Evolutionary conservation across 2,797 vertebrate species (phyloP), one percentile per base, ranked within the genome.

Genomic region (Tragopan temminckii): DNA sequence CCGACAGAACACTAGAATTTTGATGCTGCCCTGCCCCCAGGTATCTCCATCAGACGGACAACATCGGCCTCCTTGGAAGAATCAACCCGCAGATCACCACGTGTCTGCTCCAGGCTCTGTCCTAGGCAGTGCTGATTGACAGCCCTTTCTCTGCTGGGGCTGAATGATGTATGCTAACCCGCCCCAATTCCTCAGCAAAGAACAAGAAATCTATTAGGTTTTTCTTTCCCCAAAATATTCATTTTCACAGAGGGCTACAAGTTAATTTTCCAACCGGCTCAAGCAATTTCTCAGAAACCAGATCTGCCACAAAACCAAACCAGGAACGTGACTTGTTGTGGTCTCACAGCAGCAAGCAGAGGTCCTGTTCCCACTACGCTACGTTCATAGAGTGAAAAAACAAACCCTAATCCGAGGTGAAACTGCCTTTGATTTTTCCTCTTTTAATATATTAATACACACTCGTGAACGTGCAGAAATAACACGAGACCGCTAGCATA

Each of bases 101-200:
- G 8, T 14, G 31, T 45, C 48, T 1, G 1, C 6, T 33, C 11
- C 15, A 52, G 59, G 7, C 33, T n/a, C 61, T 80, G 11, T 40
- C 38, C 63, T 66, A 69, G 43, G 10, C n/a, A 27, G 0, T 24
- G 43, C 20, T 14, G 15, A 42, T 8, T 19, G 33, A 46, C 25
- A 58, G 16, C 7, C 52, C 9, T 1, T 63, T 52, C 12, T n/a
- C 40, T 0, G 0, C 11, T 3, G 19, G 1, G 4, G 21, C 1
- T 78, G 62, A 35, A 80, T 17, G 21, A 78, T 2, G 29, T 6
- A 85, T 27, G 14, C 19, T n/a, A 42, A 80, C 17, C 19, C 36
- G 20, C 18, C 58, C 15, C 15, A 59, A 5, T 20, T 8, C 18
- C 11, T 76, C 20, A 72, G 33, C 29, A 72, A 24, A 72, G 7